Conservation (phyloP, 2,797 vertebrate species). For the Ctenosaura bakeri region DNA sequence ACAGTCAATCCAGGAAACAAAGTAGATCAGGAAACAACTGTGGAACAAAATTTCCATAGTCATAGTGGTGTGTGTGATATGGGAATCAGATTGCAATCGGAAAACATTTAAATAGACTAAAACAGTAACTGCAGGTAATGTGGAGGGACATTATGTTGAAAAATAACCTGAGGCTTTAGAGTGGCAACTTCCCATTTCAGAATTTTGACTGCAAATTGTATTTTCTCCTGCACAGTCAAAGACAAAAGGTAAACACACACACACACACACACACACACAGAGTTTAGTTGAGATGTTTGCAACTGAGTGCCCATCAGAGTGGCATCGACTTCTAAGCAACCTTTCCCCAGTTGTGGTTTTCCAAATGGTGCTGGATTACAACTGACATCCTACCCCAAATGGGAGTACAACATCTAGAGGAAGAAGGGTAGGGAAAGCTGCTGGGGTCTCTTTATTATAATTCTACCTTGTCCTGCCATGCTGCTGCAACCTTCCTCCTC, state of each 20-base stretch:
- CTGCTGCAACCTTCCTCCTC: background rate
- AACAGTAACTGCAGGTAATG: background rate
- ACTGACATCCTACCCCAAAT: background rate
- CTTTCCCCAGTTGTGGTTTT: background rate
- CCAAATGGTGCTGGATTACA: background rate
- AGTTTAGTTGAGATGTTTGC: too few relatives aligned
- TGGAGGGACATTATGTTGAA: too few relatives aligned
- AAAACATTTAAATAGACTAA: background rate
- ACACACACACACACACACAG: too few relatives aligned
- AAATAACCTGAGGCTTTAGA: too few relatives aligned
- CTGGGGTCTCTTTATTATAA: background rate
- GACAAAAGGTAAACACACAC: too few relatives aligned
- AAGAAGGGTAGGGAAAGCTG: background rate
- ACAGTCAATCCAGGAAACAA: background rate
- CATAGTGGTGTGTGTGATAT: background rate
- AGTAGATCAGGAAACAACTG: background rate
- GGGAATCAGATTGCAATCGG: rapidly evolving
- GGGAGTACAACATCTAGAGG: too few relatives aligned
- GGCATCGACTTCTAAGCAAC: background rate
- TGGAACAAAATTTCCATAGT: background rate
- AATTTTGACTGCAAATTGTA: too few relatives aligned
- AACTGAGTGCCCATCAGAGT: too few relatives aligned
- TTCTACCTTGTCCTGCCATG: background rate
- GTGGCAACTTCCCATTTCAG: too few relatives aligned
- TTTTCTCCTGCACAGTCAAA: too few relatives aligned